phyloP scores from a whole-genome alignment of 2,888 invertebrate species.

The Bombylius discolor region DNA sequence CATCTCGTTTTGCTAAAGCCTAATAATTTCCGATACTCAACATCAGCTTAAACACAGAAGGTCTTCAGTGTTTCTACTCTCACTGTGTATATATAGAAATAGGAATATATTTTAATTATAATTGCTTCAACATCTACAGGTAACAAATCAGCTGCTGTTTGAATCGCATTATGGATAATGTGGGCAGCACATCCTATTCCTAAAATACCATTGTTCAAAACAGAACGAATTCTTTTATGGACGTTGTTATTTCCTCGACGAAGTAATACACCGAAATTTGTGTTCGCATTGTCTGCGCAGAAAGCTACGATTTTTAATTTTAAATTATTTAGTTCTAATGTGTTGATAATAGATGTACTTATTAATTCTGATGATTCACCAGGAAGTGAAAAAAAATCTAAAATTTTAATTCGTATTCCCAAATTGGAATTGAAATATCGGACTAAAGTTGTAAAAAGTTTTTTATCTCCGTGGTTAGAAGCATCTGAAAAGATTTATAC shows the following conservation, averaged over 20 bases:
- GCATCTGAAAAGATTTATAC: constrained; percentile 8
- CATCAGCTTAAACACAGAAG: constrained; percentile 1
- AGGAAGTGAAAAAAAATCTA: constrained; percentile 4
- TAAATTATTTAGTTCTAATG: background rate
- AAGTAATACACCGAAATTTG: background rate
- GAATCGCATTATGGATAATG: constrained; percentile 4
- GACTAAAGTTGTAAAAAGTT: constrained; percentile 4
- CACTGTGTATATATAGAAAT: constrained; percentile 19
- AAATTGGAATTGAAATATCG: constrained; percentile 1
- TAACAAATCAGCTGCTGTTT: constrained; percentile 13
- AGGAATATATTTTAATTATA: constrained; percentile 12
- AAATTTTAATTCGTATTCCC: constrained; percentile 2
- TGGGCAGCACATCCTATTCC: constrained; percentile 9
- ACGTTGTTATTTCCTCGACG: background rate
- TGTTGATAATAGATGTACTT: background rate
- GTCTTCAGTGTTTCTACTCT: constrained; percentile 12
- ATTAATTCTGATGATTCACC: constrained; percentile 6
- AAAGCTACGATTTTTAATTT: background rate
- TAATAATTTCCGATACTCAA: constrained; percentile 2
- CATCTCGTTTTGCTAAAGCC: constrained; percentile 5
- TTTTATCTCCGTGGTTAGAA: constrained; percentile 5
- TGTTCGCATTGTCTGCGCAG: constrained; percentile 2
- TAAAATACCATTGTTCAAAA: background rate
- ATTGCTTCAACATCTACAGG: constrained; percentile 13
- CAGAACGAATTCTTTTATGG: background rate